Base-by-base conservation (phyloP, 2,797 vertebrate genomes). In the Muscicapa comitata region DNA sequence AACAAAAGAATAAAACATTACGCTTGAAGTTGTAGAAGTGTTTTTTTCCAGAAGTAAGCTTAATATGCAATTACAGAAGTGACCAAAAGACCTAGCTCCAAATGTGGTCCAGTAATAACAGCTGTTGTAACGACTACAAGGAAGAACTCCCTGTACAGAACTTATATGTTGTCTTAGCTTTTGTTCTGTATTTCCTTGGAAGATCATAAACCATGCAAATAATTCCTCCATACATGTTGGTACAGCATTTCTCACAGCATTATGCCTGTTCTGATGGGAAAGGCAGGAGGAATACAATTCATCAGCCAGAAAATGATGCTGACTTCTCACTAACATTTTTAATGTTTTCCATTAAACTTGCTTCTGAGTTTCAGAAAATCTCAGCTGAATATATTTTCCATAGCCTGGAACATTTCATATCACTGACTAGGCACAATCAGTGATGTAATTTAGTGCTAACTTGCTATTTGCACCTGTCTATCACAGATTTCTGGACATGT, bases 381-480 rank as follows among this genome's bases (percentile, higher is more conserved):
- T 88, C 90, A 80, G 57, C 28, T 43, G 23, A 78, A 68, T 42
- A 2, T 58, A 53, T 83, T 74, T 79, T 79, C 57, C 16, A 9
- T 24, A 86, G 67, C 57, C 72, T 53, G 16, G 63, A 91, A 82
- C 78, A 63, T 47, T 91, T 94, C 55, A 9, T 45, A 78, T 78
- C 67, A 93, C 31, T 47, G 77, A 79, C 77, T 12, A 47, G 62
- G 84, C 77, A 84, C 50, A 91, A 91, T 79, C 78, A 82, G 67
- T 63, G 48, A 87, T 51, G 59, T 70, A 87, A 66, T 59, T 94
- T 67, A 88, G 75, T 51, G 85, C 75, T 93, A 88, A 88, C 78
- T 70, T 83, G 85, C 82, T 79, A 89, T 90, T 79, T 94, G 90
- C 94, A 95, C 92, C 92, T 95, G 91, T 91, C 93, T 79, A 53